A percentile compares a stretch with the other conserved stretches of the same genome.
These are phyloP conservation scores for Hephaestus fuliginosus DNA, from an alignment of 2,797 vertebrate genomes.

Conservation along the genomic window DNA sequence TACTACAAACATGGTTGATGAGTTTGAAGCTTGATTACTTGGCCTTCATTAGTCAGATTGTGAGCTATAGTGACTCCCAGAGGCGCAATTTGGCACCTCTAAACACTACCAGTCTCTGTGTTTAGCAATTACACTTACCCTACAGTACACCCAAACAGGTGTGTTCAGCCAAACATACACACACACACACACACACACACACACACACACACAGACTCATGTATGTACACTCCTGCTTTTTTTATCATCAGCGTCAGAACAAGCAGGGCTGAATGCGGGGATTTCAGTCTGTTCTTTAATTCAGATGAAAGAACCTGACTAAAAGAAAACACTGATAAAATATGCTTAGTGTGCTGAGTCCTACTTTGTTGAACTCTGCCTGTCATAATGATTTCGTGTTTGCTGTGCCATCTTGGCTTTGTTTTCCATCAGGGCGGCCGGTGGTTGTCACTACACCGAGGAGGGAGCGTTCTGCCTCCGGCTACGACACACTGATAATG, in stretches of 20 bases:
- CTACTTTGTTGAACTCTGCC: conserved; percentile 55
- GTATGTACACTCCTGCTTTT: conserved; percentile 22
- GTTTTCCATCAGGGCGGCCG: conserved; percentile 77
- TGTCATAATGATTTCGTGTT: conserved; percentile 76
- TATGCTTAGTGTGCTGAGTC: conserved; percentile 69
- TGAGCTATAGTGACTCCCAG: conserved; percentile 79
- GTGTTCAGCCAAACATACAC: conserved; percentile 39
- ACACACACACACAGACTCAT: conserved; percentile 17
- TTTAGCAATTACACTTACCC: conserved; percentile 76
- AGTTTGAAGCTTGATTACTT: conserved; percentile 82
- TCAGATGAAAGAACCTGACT: conserved; percentile 52
- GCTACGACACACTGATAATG: conserved; percentile 81
- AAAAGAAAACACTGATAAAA: conserved; percentile 78
- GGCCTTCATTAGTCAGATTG: conserved; percentile 82
- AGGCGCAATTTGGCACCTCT: conserved; percentile 75
- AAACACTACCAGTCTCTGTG: conserved; percentile 66
- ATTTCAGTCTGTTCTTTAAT: conserved; percentile 67
- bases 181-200: conserved; percentile 22
- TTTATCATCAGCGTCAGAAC: conserved; percentile 62
- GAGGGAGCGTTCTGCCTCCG: conserved; percentile 80
- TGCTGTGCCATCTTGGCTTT: conserved; percentile 70
- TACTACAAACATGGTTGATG: conserved; percentile 80
- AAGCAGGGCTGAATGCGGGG: conserved; percentile 39
- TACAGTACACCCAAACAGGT: conserved; percentile 71
- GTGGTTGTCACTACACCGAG: conserved; percentile 71